These are phyloP conservation scores for Ornithorhynchus anatinus DNA, from an alignment of 2,113 vertebrate genomes.

Conservation along the genomic window DNA sequence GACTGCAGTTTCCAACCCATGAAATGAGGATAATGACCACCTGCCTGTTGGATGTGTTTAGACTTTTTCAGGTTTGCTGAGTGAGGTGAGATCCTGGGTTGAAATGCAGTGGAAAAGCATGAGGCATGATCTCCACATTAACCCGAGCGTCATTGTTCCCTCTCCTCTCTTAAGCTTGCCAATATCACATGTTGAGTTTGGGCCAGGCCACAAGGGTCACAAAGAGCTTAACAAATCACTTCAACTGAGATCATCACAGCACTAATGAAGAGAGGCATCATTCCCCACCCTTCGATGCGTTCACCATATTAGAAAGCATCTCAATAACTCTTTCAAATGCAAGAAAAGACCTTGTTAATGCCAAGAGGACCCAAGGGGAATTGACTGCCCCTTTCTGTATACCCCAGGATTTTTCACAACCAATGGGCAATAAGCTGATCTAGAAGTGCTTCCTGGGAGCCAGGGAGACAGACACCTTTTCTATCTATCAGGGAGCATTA, in stretches of 20 bases:
- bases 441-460: neutral
- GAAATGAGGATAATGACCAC: neutral
- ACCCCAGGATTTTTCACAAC: neutral
- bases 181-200: constrained; percentile 17
- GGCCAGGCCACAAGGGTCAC: constrained; percentile 13
- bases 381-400: neutral
- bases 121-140: neutral
- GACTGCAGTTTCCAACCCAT: neutral
- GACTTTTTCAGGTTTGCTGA: neutral
- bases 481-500: neutral
- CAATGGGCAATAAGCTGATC: neutral
- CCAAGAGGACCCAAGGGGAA: fast-evolving
- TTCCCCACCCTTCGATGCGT: neutral
- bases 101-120: neutral
- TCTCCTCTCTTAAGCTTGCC: constrained; percentile 21
- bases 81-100: neutral
- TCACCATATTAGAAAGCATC: neutral
- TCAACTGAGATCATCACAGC: neutral
- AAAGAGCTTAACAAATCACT: constrained; percentile 20
- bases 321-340: neutral
- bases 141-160: neutral
- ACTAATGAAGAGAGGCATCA: constrained; percentile 26
- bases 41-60: neutral
- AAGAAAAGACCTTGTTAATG: neutral
- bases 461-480: neutral